Base-by-base conservation (phyloP, 2,888 invertebrate genomes). In the Eustalomyia histrio region DNA sequence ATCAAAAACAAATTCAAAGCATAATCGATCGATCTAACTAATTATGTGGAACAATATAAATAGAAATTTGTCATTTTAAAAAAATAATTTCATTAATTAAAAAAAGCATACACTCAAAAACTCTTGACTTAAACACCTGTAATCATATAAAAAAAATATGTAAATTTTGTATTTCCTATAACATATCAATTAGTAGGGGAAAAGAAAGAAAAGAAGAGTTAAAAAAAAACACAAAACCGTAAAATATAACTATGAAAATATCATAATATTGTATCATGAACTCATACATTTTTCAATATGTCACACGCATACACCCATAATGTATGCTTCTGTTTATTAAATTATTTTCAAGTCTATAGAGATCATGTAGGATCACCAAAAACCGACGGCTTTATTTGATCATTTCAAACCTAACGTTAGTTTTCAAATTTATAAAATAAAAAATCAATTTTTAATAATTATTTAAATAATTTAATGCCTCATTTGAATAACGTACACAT, bases 41-140 rank as follows among this genome's bases (percentile, higher is more conserved):
- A 76, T 75, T 75, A 80, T 39, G 75, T 71, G 71, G 52, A 80
- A 80, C 80, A 67, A 65, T 60, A 35, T 64, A 68, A 21, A 68
- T 35, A 79, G 33, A 55, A 79, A 63, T 78, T 79, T 79, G 65
- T 79, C 67, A 57, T 52, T 39, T 61, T 14, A n/a, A 39, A 47
- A 68, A 63, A 55, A 39, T 10, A 52, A 63, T 61, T 63, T 57
- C 21, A 63, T 73, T 61, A 55, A 67, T 50, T 61, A 72, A 43
- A 18, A 60, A 60, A 39, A 60, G 24, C 12, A 60, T 39, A 60
- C 39, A 18, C 60, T 47, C n/a, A 24, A 3, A 47, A 35, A 24
- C 43, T 14, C n/a, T 47, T 47, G 43, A 47, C 5, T 47, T 39
- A 29, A 50, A 64, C 63, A 63, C 61, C 61, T 47, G 47, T 47